Evolutionary conservation across 2,797 vertebrate species (phyloP).

Genomic region (Gorsachius magnificus): DNA sequence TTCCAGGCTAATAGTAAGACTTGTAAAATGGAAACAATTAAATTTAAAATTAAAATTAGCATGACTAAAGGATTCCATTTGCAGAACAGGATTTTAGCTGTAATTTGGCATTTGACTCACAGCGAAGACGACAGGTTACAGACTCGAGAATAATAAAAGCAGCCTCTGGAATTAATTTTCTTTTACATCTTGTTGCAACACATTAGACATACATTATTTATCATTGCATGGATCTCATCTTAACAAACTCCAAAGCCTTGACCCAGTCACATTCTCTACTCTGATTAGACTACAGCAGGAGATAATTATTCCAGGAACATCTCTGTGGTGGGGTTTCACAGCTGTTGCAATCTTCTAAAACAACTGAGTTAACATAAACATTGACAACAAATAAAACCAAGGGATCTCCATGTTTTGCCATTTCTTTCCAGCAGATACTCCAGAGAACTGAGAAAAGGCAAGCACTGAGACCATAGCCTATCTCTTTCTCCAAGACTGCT

Average conservation of each 20-base stretch:
- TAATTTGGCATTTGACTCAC: slow-evolving; percentile 42
- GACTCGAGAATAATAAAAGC: slow-evolving; percentile 43
- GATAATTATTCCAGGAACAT: slow-evolving; percentile 23
- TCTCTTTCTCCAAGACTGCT: background rate
- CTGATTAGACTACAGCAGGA: background rate
- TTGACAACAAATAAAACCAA: slow-evolving; percentile 1
- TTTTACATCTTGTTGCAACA: slow-evolving; percentile 33
- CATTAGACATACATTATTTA: slow-evolving; percentile 58
- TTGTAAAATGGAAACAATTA: slow-evolving; percentile 53
- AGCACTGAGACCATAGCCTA: background rate
- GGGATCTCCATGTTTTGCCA: background rate
- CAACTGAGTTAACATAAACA: background rate
- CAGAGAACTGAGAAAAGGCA: background rate
- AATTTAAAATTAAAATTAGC: slow-evolving; percentile 61
- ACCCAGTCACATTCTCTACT: background rate
- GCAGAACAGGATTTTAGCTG: slow-evolving; percentile 39
- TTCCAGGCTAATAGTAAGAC: slow-evolving; percentile 23
- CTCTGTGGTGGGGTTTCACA: slow-evolving; percentile 9
- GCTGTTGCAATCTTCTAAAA: slow-evolving; percentile 3
- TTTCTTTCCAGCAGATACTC: background rate
- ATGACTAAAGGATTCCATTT: slow-evolving; percentile 57
- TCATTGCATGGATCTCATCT: background rate
- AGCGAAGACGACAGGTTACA: slow-evolving; percentile 34
- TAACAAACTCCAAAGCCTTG: slow-evolving; percentile 28
- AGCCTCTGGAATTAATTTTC: slow-evolving; percentile 56